phyloP scores from a whole-genome alignment of 2,888 invertebrate species.

The Epirrita christyi region DNA sequence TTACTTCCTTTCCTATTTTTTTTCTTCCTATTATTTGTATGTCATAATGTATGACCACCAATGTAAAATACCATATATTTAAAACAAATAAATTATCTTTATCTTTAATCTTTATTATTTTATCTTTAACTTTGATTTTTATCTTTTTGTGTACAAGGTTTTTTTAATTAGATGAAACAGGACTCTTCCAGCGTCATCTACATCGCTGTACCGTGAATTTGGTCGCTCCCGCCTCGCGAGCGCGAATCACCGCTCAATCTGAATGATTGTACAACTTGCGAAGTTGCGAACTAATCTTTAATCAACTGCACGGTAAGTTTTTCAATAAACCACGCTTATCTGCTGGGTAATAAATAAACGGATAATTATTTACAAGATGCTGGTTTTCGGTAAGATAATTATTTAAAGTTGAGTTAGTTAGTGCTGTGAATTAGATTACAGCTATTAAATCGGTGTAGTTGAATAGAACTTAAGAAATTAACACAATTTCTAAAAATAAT shows the following conservation, averaged over 20 bases:
- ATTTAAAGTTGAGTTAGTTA: neutral
- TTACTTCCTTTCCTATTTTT: no score
- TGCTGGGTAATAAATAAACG: conserved; percentile 38
- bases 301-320: conserved; percentile 69
- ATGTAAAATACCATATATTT: no score
- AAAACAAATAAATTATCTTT: no score
- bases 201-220: conserved; percentile 57
- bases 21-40: no score
- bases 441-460: no score
- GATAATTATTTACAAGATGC: conserved; percentile 34
- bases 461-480: no score
- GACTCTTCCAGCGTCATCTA: conserved; percentile 36
- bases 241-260: conserved; percentile 72
- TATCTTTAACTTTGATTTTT: no score
- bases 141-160: no score
- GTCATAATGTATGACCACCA: no score
- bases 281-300: conserved; percentile 76
- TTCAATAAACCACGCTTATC: conserved; percentile 81
- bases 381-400: conserved; percentile 10
- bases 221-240: conserved; percentile 46
- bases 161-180: neutral
- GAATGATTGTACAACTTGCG: conserved; percentile 77
- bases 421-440: no score
- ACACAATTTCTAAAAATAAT: no score
- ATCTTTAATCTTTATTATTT: no score